phyloP scores from a whole-genome alignment of 2,113 vertebrate species.

The Chrysochloris asiatica region DNA sequence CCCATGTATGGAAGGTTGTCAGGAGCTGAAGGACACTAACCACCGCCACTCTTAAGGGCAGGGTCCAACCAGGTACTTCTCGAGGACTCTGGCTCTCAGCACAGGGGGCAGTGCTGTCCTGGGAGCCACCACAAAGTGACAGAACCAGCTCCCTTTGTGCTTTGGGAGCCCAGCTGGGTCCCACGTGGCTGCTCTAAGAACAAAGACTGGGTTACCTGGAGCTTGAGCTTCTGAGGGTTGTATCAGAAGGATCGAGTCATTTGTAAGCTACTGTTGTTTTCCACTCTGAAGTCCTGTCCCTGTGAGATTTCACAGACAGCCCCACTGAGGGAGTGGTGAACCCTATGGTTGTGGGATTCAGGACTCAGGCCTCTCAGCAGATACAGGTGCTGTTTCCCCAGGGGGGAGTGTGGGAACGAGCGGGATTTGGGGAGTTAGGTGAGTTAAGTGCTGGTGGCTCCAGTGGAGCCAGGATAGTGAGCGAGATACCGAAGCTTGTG shows the following conservation, averaged over 20 bases:
- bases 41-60: background rate
- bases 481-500: background rate
- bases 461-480: fast-evolving
- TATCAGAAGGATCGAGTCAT: background rate
- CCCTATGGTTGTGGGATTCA: too few species aligned
- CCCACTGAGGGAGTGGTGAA: fast-evolving
- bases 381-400: background rate
- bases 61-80: background rate
- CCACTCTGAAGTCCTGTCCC: background rate
- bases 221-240: background rate
- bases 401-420: background rate
- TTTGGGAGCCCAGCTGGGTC: background rate
- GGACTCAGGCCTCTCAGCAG: background rate
- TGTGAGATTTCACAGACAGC: background rate
- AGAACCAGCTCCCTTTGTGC: background rate
- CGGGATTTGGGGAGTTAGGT: background rate
- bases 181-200: background rate
- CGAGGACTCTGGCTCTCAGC: background rate
- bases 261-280: background rate
- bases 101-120: background rate
- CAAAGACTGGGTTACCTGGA: background rate
- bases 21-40: background rate
- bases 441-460: background rate
- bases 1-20: background rate
- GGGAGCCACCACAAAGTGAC: background rate